Base-by-base conservation (phyloP, 1,140 invertebrate species). In the Drosophila baimaii region DNA sequence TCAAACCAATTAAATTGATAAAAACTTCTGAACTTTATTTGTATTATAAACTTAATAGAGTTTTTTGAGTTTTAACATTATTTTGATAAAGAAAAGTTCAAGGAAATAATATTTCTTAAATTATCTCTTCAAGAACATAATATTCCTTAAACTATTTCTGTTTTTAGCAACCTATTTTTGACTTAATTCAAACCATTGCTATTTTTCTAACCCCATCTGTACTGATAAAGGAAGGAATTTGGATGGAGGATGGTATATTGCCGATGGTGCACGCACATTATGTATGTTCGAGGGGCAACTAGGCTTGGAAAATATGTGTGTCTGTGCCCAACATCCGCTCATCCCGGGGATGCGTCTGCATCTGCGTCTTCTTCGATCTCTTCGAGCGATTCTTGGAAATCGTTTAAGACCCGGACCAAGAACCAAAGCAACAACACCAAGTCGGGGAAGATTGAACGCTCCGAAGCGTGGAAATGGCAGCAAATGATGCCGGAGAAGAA, bases 351-450 rank as follows among this genome's bases (percentile, higher is more conserved):
- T 73, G 51, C 49, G 62, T 54, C 61, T 39, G 51, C 49, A 57
- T 54, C 61, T 39, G 29, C 25, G 56, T 68, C 29, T 29, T 47
- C 64, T 66, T 79, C 71, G 33, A 68, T 72, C 72, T 86, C 55
- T 59, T 74, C 64, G 46, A 72, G 84, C 59, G 71, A 65, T 89
- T 89, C 84, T 89, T 79, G 80, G 84, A 89, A 89, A 89, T 66
- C 84, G 81, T 84, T 89, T 90, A 89, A 75, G 78, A 81, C 51
- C 69, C 79, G 77, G 77, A 84, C 79, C 77, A 85, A 33, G 13
- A 65, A 66, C 63, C 47, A 64, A 29, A 35, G 61, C 33, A 51
- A 33, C 21, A 2, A 27, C 23, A 17, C 27, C 23, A 12, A 8
- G 17, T 35, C 52, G 44, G 77, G 56, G 57, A 76, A 73, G 83